phyloP scores from a whole-genome alignment of 64 coral and sea anemone genomes.

The Montipora capricornis region DNA sequence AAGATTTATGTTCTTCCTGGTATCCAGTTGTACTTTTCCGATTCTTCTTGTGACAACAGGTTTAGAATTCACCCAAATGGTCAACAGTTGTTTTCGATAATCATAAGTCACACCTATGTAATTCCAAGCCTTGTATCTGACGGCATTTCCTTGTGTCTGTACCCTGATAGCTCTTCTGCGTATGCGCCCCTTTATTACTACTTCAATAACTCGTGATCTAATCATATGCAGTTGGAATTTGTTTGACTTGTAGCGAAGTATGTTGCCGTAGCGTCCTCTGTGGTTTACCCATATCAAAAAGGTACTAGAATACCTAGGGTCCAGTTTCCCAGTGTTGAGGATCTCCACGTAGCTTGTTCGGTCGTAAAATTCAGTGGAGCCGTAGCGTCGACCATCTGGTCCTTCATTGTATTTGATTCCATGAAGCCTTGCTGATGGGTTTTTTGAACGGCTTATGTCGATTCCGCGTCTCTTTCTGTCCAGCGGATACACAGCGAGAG shows the following conservation, averaged over 20 bases:
- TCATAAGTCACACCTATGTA: constrained; percentile 76
- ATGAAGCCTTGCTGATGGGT: constrained; percentile 44
- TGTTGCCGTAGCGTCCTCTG: constrained; percentile 50
- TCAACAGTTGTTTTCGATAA: constrained; percentile 53
- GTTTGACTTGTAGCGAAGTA: constrained; percentile 61
- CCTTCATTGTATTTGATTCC: constrained; percentile 42
- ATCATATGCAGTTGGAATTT: constrained; percentile 70
- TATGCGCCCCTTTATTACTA: constrained; percentile 50
- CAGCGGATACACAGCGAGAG: constrained; percentile 60
- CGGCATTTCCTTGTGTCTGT: background rate
- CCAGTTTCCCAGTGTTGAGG: constrained; percentile 61
- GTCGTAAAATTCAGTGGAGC: constrained; percentile 70
- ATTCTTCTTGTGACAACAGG: constrained; percentile 49
- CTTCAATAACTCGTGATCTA: constrained; percentile 26
- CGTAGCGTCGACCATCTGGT: constrained; percentile 64
- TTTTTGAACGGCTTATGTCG: constrained; percentile 9
- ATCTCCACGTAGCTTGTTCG: constrained; percentile 67
- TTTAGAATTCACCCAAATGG: constrained; percentile 86
- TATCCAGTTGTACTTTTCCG: constrained; percentile 72
- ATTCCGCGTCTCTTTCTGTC: constrained; percentile 19
- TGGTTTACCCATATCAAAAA: constrained; percentile 72
- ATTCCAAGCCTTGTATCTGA: constrained; percentile 79
- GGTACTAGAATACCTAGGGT: constrained; percentile 72
- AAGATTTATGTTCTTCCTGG: constrained; percentile 62
- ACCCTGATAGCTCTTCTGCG: constrained; percentile 21